These are phyloP conservation scores for Drosophila pseudotakahashii DNA, from an alignment of 2,888 invertebrate genomes.

Conservation along the genomic window DNA sequence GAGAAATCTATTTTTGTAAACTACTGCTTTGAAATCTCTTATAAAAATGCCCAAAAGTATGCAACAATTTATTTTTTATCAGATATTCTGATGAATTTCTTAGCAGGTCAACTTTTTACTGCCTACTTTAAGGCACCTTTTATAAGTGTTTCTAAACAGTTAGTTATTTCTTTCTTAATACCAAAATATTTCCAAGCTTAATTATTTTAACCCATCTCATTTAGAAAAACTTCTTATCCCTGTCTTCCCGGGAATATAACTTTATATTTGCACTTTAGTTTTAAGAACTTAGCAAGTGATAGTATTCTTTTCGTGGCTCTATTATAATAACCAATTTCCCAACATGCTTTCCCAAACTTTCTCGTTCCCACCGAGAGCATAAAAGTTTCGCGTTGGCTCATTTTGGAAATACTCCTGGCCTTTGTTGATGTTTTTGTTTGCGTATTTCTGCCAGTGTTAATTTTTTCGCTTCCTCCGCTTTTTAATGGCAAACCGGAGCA, in stretches of 20 bases:
- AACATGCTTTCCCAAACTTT: slow-evolving; percentile 15
- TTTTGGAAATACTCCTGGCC: slow-evolving; percentile 15
- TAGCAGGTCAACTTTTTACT: too few relatives aligned
- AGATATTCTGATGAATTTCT: too few relatives aligned
- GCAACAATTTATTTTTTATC: too few relatives aligned
- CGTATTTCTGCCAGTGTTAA: slow-evolving; percentile 24
- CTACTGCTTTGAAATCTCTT: too few relatives aligned
- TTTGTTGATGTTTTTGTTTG: slow-evolving; percentile 29
- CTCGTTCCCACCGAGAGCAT: slow-evolving; percentile 16
- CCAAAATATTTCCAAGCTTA: too few relatives aligned
- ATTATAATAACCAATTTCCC: slow-evolving; percentile 13
- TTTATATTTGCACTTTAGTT: background rate
- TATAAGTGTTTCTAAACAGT: too few relatives aligned
- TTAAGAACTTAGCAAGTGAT: background rate
- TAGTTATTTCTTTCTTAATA: too few relatives aligned
- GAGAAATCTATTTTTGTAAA: too few relatives aligned
- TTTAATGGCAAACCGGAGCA: slow-evolving; percentile 51
- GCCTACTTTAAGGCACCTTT: too few relatives aligned
- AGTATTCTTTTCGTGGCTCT: slow-evolving; percentile 5
- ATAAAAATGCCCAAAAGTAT: too few relatives aligned
- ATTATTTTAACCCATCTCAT: too few relatives aligned
- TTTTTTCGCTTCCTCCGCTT: slow-evolving; percentile 26
- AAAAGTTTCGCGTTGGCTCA: slow-evolving; percentile 18
- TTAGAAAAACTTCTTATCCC: too few relatives aligned
- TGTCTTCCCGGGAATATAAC: background rate